A percentile compares a stretch with the other conserved stretches of the same genome.
These are phyloP conservation scores for Petroica traversi DNA, from an alignment of 2,113 vertebrate species.

Conservation along the genomic window DNA sequence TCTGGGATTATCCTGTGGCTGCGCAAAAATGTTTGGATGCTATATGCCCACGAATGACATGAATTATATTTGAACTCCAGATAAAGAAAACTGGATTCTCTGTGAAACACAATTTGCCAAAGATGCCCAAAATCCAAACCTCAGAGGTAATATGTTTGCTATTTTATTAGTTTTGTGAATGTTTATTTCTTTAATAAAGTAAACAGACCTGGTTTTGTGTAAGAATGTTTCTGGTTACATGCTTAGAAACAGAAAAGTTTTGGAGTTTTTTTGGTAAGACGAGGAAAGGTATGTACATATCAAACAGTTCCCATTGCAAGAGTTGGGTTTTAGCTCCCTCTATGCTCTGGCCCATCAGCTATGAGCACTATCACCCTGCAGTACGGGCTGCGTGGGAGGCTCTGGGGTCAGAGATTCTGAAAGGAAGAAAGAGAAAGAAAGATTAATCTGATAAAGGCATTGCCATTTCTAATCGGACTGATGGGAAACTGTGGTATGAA, in stretches of 20 bases:
- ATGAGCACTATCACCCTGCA: not conserved
- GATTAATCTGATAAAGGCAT: slow-evolving; percentile 76
- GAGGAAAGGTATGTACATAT: not conserved
- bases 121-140: not conserved
- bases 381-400: not conserved
- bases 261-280: not conserved
- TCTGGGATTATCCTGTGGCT: not conserved
- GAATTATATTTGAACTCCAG: not conserved
- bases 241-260: not conserved
- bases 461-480: slow-evolving; percentile 78
- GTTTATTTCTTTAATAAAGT: not conserved
- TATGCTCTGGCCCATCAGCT: not conserved
- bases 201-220: not conserved
- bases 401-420: slow-evolving; percentile 35
- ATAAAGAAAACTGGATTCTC: not conserved
- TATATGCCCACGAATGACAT: not conserved
- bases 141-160: not conserved
- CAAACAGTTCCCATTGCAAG: not conserved
- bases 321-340: not conserved
- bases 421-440: slow-evolving; percentile 54
- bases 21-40: not conserved
- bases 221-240: not conserved
- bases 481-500: slow-evolving; percentile 74
- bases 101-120: not conserved
- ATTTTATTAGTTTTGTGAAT: not conserved